Base-by-base conservation (phyloP, 2,888 invertebrate species). In the Sycophila texana region DNA sequence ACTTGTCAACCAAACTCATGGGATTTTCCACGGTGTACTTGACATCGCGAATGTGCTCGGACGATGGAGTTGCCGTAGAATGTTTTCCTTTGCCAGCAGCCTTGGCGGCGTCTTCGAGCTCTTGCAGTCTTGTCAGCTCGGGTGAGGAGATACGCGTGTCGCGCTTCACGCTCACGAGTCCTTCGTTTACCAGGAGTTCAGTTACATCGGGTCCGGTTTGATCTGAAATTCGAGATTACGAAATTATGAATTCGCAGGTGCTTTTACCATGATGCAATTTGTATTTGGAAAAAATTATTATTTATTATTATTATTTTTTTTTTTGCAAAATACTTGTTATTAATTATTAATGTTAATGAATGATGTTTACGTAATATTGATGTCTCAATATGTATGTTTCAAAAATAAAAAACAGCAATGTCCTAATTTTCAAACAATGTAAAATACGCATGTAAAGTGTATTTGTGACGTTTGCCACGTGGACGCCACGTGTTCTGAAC, bases 101-200 rank as follows among this genome's bases (percentile, higher is more conserved):
- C 90, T 96, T 98, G 0, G 99, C 99, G 71, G 94, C 92, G 84
- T 98, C 97, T 91, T 99, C 99, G 51, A 98, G 92, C 86, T 97
- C 98, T 39, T 95, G 92, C 13, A 99, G 92, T 76, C 92, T 93
- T 61, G 93, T 91, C 72, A 95, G 90, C 84, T 96, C 95, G 0
- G 95, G 94, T 61, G 93, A 94, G 80, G 92, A 92, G 87, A 94
- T 91, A 20, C 91, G 89, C 51, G 92, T 93, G 84, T 95, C 95
- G 30, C 93, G 91, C 82, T 95, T 92, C 0, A 99, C 97, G 81
- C 95, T 94, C 0, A 95, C 97, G 55, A 97, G 91, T 68, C 99
- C 99, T 90, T 98, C 99, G 0, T 95, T 93, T 1, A 99, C 95
- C 84, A 99, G 92, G 0, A 94, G 92, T 88, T 99, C 98, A 0